Evolutionary conservation across 1,140 invertebrate species (phyloP).

Genomic region (Drosophila serrata): DNA sequence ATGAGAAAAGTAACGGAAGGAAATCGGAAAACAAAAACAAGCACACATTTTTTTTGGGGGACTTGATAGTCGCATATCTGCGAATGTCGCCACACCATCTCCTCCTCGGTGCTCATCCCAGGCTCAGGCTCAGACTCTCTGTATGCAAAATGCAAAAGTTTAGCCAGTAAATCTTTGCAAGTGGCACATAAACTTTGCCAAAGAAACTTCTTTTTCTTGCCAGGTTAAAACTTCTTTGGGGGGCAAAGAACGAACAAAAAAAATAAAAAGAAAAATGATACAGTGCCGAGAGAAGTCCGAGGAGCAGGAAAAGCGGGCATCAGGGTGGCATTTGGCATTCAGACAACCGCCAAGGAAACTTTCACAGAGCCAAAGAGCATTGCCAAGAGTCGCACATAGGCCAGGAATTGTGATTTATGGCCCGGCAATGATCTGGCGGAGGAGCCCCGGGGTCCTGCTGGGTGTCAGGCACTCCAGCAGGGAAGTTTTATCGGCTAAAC

Average conservation of each 20-base stretch:
- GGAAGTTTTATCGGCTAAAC: constrained; percentile 2
- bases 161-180: constrained; percentile 82
- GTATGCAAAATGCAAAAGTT: constrained; percentile 83
- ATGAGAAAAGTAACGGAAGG: constrained; percentile 15
- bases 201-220: constrained; percentile 66
- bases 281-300: constrained; percentile 57
- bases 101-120: neutral
- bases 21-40: constrained; percentile 39
- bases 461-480: constrained; percentile 14
- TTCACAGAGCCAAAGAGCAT: constrained; percentile 44
- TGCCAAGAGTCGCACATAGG: constrained; percentile 46
- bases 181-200: constrained; percentile 83
- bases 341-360: constrained; percentile 53
- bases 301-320: constrained; percentile 19
- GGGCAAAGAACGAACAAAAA: constrained; percentile 61
- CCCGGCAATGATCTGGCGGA: constrained; percentile 17
- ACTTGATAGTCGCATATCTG: constrained; percentile 41
- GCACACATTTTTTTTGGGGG: constrained; percentile 14
- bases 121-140: constrained; percentile 11
- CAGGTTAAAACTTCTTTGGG: constrained; percentile 1
- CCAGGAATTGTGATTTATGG: constrained; percentile 50
- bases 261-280: constrained; percentile 81
- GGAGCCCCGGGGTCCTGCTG: neutral
- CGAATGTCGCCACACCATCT: constrained; percentile 11
- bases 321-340: constrained; percentile 21